phyloP scores from a whole-genome alignment of 2,113 vertebrate species.

The Vidua macroura region DNA sequence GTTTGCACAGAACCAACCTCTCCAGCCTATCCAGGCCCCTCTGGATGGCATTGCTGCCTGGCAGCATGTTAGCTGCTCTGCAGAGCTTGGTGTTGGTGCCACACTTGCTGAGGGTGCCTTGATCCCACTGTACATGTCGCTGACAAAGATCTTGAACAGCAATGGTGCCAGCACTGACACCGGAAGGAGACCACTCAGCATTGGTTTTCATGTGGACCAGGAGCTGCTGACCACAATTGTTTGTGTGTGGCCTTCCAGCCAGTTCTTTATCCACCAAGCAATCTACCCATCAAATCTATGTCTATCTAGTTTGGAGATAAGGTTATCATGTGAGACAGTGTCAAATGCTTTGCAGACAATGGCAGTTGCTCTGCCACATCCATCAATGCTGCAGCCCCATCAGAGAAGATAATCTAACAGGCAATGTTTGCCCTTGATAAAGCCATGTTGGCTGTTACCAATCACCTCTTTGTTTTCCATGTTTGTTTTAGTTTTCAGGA shows the following conservation, averaged over 20 bases:
- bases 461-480: background rate
- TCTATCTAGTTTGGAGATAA: background rate
- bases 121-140: background rate
- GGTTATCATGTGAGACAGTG: rapidly evolving
- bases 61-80: rapidly evolving
- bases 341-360: rapidly evolving
- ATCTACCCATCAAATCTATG: background rate
- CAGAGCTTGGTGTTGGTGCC: too few relatives aligned
- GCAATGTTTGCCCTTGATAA: background rate
- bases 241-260: rapidly evolving
- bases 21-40: background rate
- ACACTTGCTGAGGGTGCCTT: background rate
- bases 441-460: background rate
- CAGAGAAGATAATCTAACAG: background rate
- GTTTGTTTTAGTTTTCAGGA: background rate
- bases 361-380: background rate
- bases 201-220: background rate
- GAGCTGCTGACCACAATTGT: background rate
- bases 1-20: background rate
- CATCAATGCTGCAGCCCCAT: background rate
- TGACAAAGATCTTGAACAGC: background rate
- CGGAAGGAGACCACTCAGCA: background rate
- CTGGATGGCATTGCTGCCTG: background rate
- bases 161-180: rapidly evolving
- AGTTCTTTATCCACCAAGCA: background rate